phyloP scores from a whole-genome alignment of 2,113 vertebrate species.

The Cephalophus harveyi region DNA sequence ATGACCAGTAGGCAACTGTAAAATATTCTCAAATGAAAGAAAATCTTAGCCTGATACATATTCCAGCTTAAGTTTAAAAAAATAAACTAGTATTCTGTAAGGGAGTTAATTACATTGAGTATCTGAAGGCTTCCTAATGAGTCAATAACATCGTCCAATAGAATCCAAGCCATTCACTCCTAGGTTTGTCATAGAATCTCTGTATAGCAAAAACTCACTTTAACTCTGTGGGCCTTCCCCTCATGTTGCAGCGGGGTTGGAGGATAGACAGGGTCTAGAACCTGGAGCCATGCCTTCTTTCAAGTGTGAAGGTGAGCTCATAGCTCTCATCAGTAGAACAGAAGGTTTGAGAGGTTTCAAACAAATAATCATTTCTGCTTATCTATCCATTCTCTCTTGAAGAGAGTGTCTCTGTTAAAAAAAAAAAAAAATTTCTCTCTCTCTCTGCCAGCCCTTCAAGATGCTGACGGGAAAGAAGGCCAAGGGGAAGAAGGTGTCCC shows the following conservation, averaged over 20 bases:
- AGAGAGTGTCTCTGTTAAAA: not conserved
- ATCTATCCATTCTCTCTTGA: not conserved
- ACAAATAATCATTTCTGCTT: not conserved
- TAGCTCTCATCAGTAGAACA: not conserved
- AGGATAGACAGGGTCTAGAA: not conserved
- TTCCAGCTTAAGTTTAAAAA: not conserved
- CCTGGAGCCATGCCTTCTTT: not conserved
- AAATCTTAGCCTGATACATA: not conserved
- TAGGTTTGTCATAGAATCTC: not conserved
- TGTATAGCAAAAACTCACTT: not conserved
- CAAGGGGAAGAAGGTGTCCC: not conserved
- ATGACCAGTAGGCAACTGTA: not conserved
- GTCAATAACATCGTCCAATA: not conserved
- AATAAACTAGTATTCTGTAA: not conserved
- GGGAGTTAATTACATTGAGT: not conserved
- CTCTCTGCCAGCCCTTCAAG: not conserved
- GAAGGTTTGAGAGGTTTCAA: not conserved
- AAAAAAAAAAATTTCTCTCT: not conserved
- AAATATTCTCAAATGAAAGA: constrained; percentile 9
- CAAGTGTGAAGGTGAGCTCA: not conserved
- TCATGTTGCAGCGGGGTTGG: not conserved
- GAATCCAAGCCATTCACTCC: not conserved
- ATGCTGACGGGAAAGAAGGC: not conserved
- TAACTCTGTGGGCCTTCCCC: not conserved
- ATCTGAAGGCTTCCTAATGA: not conserved